A percentile compares a stretch with the other conserved stretches of the same genome.
Conservation (phyloP, 2,113 vertebrate genomes). For the Sialia sialis region DNA sequence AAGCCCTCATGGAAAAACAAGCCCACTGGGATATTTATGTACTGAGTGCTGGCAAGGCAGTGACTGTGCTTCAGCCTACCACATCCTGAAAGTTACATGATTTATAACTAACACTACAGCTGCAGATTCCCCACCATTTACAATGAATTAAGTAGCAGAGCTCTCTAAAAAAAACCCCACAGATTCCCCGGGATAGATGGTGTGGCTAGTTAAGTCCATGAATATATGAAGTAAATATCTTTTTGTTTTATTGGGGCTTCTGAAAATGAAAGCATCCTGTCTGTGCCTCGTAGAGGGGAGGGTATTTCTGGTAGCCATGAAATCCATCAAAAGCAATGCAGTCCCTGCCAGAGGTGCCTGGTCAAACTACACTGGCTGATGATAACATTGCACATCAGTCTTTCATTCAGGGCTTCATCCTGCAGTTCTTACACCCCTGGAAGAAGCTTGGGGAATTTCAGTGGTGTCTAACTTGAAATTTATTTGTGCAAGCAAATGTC, state of each 20-base stretch:
- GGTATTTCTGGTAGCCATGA: neutral
- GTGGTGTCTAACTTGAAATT: neutral
- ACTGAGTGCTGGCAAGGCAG: neutral
- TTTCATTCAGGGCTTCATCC: neutral
- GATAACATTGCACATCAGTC: neutral
- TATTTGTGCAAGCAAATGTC: neutral
- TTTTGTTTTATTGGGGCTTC: neutral
- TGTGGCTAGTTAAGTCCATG: neutral
- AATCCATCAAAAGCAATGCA: neutral
- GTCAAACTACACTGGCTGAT: neutral
- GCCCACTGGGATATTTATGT: neutral
- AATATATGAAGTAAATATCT: neutral
- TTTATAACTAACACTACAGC: constrained; percentile 31
- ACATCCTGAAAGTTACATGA: constrained; percentile 25
- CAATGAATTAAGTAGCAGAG: constrained; percentile 41
- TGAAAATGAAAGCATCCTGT: neutral
- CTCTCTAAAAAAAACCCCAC: neutral
- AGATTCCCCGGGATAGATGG: neutral
- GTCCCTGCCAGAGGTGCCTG: neutral
- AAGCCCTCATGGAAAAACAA: neutral
- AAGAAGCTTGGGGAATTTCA: neutral
- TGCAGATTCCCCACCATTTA: neutral
- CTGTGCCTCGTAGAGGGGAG: neutral
- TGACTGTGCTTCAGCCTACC: neutral
- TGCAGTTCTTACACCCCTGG: neutral